These are phyloP conservation scores for Campoletis sonorensis DNA, from an alignment of 1,140 invertebrate species.

Conservation along the genomic window DNA sequence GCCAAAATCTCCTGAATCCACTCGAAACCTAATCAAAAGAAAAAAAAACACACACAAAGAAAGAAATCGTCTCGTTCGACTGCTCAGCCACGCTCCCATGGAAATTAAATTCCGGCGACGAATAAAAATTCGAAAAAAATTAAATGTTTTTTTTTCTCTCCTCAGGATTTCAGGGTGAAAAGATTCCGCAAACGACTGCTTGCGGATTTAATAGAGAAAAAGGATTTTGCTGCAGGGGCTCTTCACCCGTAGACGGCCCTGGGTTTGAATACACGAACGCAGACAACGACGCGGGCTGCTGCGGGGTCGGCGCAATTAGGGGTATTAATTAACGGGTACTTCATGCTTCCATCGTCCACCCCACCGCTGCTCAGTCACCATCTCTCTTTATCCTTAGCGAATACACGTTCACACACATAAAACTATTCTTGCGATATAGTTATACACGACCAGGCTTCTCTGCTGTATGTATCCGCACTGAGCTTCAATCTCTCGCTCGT, in stretches of 20 bases:
- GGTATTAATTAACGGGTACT: conserved; percentile 76
- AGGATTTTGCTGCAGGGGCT: background rate
- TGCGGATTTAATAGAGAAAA: background rate
- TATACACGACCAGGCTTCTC: background rate
- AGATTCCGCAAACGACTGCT: too few relatives aligned
- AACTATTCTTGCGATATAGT: conserved; percentile 20
- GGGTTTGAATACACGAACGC: background rate
- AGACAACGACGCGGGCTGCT: conserved; percentile 53
- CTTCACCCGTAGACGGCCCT: background rate
- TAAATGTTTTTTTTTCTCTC: too few relatives aligned
- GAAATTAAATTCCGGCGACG: too few relatives aligned
- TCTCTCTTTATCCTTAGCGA: conserved; percentile 32
- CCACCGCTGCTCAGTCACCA: conserved; percentile 44
- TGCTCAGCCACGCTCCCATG: too few relatives aligned
- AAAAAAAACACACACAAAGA: too few relatives aligned
- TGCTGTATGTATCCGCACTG: conserved; percentile 35
- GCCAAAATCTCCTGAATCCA: too few relatives aligned
- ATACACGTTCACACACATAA: conserved; percentile 5
- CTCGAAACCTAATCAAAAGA: too few relatives aligned
- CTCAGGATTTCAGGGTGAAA: too few relatives aligned
- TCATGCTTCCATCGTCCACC: conserved; percentile 49
- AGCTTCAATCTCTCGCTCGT: conserved; percentile 22
- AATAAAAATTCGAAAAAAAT: too few relatives aligned
- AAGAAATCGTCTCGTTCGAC: too few relatives aligned
- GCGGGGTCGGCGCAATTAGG: conserved; percentile 72